Evolutionary conservation across 2,888 invertebrate species (phyloP), one percentile per base, ranked within the genome.

Genomic region (Thecocarcelia acutangulata): DNA sequence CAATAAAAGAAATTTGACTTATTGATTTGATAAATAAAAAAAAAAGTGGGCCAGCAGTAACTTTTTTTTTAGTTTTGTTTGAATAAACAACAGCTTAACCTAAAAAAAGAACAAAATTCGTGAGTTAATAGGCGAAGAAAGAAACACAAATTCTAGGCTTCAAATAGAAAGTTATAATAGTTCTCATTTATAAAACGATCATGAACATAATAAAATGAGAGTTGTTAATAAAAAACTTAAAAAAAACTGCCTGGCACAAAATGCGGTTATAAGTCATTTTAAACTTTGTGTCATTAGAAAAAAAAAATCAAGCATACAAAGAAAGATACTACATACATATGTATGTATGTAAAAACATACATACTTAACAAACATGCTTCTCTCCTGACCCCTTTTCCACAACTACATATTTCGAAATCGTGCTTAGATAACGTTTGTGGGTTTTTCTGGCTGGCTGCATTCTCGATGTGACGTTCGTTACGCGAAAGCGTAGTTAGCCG

Each of bases 161-260:
- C 64, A 56, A 82, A 75, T 74, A 82, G 82, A 82, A 82, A 82
- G 82, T 78, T 78, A 70, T 68, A 72, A 82, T 46, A 75, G 48
- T 74, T 77, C 52, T 77, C 81, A 82, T 74, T 74, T 66, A 50
- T 69, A 59, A 74, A 75, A 54, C 40, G 72, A 76, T 76, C 76
- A 76, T 72, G 72, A 61, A 58, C 42, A 56, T 54, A 73, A 48
- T n/a, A 42, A 63, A 69, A 48, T 13, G 15, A 46, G 46, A 74
- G 54, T 46, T 28, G 54, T 50, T 52, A 66, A 19, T 48, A 46
- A 21, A n/a, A 50, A 44, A 58, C 17, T 50, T 15, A 44, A 68
- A 61, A 59, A 50, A 11, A 63, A 52, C 33, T 15, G 6, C 52
- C 40, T 42, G 44, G 33, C 33, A 46, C 8, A 37, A 37, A 37